Conservation (phyloP, 2,888 invertebrate species). For the Hirtodrosophila histrioides region DNA sequence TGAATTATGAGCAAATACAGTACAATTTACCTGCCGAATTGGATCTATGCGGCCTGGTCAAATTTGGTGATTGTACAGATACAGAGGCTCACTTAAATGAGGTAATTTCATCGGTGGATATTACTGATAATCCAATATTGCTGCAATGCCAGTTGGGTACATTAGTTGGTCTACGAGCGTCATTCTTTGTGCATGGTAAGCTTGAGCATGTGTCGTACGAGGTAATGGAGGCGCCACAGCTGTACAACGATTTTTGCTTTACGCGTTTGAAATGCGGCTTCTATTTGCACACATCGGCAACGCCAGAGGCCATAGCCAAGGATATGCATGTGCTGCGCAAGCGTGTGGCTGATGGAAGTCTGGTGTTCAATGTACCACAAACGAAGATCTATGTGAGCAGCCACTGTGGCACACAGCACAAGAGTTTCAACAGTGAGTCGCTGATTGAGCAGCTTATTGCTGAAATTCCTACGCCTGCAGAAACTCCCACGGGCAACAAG, state of each 20-base stretch:
- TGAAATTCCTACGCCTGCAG: conserved; percentile 55
- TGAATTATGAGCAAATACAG: conserved; percentile 85
- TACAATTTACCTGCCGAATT: conserved; percentile 90
- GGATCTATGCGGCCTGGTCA: conserved; percentile 90
- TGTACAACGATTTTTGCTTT: conserved; percentile 89
- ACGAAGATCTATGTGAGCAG: conserved; percentile 89
- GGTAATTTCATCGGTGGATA: conserved; percentile 89
- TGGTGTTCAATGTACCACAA: conserved; percentile 89
- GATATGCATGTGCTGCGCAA: conserved; percentile 88
- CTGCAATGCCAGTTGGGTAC: conserved; percentile 86
- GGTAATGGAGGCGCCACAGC: conserved; percentile 87
- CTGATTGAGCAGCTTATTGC: conserved; percentile 69
- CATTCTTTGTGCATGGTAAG: conserved; percentile 89
- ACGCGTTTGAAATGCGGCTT: conserved; percentile 88
- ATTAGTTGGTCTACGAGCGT: conserved; percentile 87
- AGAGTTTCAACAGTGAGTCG: conserved; percentile 66
- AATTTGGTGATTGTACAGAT: conserved; percentile 87
- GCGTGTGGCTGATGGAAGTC: conserved; percentile 90
- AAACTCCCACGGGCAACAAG: conserved; percentile 30
- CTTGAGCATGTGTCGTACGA: conserved; percentile 88
- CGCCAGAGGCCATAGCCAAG: conserved; percentile 86
- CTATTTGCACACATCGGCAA: conserved; percentile 87
- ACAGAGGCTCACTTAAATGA: conserved; percentile 87
- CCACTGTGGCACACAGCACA: conserved; percentile 69
- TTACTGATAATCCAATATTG: conserved; percentile 91